phyloP scores from a whole-genome alignment of 2,113 vertebrate species.

The Seriola quinqueradiata region DNA sequence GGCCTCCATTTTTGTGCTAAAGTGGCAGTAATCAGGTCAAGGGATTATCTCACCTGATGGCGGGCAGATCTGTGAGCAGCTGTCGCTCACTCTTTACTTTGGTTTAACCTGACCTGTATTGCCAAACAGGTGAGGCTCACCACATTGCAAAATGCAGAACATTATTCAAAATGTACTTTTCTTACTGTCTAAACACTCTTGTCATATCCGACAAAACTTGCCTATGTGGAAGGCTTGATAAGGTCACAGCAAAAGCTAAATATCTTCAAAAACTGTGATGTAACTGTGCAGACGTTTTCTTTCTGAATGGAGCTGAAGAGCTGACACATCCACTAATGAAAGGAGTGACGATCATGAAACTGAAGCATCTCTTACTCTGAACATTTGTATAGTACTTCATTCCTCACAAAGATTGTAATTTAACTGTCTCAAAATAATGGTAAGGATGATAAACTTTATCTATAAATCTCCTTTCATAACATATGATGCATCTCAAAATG shows the following conservation, averaged over 20 bases:
- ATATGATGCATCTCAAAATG: no score
- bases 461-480: no score
- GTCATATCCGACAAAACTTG: background rate
- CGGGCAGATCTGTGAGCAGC: background rate
- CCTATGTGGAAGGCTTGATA: background rate
- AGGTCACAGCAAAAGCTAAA: background rate
- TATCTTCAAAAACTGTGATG: background rate
- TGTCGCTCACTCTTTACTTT: slow-evolving; percentile 30
- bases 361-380: slow-evolving; percentile 15
- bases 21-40: slow-evolving; percentile 45
- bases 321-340: background rate
- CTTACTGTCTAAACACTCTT: background rate
- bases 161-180: background rate
- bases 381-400: background rate
- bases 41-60: slow-evolving; percentile 45
- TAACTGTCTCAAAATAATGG: background rate
- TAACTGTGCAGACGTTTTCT: slow-evolving; percentile 13
- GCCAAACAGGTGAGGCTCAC: slow-evolving; percentile 13
- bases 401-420: background rate
- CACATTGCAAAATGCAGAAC: background rate
- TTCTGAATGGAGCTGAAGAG: slow-evolving; percentile 1
- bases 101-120: slow-evolving; percentile 5
- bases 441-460: no score
- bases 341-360: background rate
- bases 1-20: slow-evolving; percentile 6